These are phyloP conservation scores for Cantharis rufa DNA, from an alignment of 2,888 invertebrate species.

Conservation along the genomic window DNA sequence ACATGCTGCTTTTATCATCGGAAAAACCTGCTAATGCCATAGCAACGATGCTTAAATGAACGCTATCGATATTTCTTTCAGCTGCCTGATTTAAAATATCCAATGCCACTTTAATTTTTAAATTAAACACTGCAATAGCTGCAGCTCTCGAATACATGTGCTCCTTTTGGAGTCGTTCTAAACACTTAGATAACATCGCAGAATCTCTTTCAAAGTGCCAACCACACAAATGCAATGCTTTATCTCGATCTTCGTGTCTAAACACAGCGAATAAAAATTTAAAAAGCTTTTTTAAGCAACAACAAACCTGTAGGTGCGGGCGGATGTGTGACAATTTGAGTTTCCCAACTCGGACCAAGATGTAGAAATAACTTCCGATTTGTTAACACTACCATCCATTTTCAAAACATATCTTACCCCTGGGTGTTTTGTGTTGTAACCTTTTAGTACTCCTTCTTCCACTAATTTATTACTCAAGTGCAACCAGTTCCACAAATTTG, in stretches of 20 bases:
- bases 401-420: conserved; percentile 63
- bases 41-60: conserved; percentile 67
- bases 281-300: conserved; percentile 9
- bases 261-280: conserved; percentile 26
- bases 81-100: conserved; percentile 82
- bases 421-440: conserved; percentile 65
- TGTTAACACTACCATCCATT: conserved; percentile 57
- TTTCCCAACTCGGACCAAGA: conserved; percentile 70
- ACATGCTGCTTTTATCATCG: conserved; percentile 80
- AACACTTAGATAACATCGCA: conserved; percentile 59
- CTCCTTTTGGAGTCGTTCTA: conserved; percentile 74
- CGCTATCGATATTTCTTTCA: conserved; percentile 39
- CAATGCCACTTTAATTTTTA: conserved; percentile 82
- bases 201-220: conserved; percentile 83
- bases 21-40: conserved; percentile 86
- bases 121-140: conserved; percentile 88
- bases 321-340: conserved; percentile 57
- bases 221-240: conserved; percentile 84
- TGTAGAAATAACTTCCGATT: conserved; percentile 65
- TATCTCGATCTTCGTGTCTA: conserved; percentile 75
- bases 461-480: conserved; percentile 71
- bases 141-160: conserved; percentile 82
- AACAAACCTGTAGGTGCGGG: conserved; percentile 60
- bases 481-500: conserved; percentile 84
- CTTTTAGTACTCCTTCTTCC: conserved; percentile 66